These are phyloP conservation scores for Carlito syrichta DNA, from an alignment of 2,113 vertebrate genomes.

Conservation along the genomic window DNA sequence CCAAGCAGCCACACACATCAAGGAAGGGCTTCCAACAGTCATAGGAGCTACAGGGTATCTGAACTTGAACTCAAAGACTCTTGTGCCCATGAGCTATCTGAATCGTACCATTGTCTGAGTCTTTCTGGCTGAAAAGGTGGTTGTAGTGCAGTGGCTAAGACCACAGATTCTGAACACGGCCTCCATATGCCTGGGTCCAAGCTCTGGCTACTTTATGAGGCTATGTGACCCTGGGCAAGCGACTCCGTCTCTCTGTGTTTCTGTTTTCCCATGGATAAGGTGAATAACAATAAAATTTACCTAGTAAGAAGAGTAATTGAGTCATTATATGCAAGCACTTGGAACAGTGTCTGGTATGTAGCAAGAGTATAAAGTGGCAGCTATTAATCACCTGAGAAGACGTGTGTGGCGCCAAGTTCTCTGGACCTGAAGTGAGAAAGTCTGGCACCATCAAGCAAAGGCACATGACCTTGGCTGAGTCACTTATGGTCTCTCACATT, in stretches of 20 bases:
- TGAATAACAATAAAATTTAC: neutral
- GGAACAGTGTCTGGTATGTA: neutral
- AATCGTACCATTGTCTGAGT: neutral
- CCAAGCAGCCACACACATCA: neutral
- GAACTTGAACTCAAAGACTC: neutral
- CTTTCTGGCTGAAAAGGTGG: neutral
- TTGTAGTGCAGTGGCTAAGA: neutral
- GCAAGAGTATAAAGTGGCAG: neutral
- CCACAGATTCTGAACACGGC: neutral
- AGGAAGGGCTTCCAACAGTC: neutral
- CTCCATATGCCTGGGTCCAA: neutral
- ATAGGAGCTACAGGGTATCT: neutral
- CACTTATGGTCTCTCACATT: neutral
- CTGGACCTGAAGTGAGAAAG: neutral
- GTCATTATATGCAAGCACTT: conserved; percentile 1
- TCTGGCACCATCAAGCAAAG: neutral
- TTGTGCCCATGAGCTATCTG: neutral
- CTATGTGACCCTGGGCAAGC: neutral
- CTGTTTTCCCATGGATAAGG: neutral
- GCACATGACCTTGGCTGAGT: neutral
- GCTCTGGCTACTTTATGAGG: neutral
- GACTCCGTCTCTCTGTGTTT: neutral
- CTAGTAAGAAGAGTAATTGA: neutral
- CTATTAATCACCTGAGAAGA: neutral
- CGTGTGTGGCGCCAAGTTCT: neutral